Evolutionary conservation across 2,888 invertebrate species (phyloP).

Genomic region (Tethea ocularis): DNA sequence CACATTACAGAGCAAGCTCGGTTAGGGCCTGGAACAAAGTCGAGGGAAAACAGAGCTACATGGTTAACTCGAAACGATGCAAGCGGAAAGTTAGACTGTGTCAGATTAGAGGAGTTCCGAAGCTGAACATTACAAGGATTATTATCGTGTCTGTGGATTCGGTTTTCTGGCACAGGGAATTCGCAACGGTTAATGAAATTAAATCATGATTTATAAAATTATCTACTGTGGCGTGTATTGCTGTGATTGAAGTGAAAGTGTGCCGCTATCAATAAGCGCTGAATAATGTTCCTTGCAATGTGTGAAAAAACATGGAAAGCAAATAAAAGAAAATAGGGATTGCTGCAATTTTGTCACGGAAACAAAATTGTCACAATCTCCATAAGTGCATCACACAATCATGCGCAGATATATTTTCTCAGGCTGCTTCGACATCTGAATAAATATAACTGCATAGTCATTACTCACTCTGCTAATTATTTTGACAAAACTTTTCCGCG

Average conservation of each 20-base stretch:
- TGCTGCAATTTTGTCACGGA: constrained; percentile 40
- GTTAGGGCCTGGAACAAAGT: constrained; percentile 85
- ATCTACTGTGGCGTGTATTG: constrained; percentile 15
- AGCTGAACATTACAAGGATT: constrained; percentile 75
- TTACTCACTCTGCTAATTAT: constrained; percentile 46
- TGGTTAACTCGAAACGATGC: constrained; percentile 78
- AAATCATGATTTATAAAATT: not conserved
- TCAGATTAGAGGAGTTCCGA: constrained; percentile 61
- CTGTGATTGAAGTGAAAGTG: constrained; percentile 32
- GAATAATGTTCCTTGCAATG: constrained; percentile 80
- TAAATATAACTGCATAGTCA: constrained; percentile 40
- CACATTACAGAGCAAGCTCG: constrained; percentile 85
- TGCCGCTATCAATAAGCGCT: constrained; percentile 45
- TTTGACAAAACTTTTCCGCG: constrained; percentile 16
- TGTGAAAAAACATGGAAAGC: constrained; percentile 67
- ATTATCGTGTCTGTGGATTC: constrained; percentile 50
- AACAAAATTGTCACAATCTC: constrained; percentile 44
- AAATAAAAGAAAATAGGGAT: constrained; percentile 47
- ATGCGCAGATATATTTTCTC: constrained; percentile 43
- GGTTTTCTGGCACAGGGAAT: constrained; percentile 14
- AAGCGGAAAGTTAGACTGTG: constrained; percentile 74
- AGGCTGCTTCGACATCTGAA: constrained; percentile 24
- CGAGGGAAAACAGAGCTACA: constrained; percentile 80
- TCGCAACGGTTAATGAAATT: not conserved
- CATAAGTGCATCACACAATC: constrained; percentile 40